phyloP scores from a whole-genome alignment of 2,888 invertebrate genomes.

The Frankliniella intonsa region DNA sequence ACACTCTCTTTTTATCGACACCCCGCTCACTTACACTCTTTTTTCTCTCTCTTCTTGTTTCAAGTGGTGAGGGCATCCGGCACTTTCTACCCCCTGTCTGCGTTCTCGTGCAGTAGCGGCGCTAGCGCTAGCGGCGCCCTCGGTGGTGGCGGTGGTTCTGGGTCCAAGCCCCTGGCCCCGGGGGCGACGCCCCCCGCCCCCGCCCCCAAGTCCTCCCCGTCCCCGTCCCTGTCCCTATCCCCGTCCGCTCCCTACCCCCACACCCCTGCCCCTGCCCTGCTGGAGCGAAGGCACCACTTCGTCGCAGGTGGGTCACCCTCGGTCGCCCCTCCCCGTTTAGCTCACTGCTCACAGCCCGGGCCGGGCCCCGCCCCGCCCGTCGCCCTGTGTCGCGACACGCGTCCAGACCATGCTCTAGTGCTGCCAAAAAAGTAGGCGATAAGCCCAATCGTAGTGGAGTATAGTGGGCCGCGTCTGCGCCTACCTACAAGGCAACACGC shows the following conservation, averaged over 20 bases:
- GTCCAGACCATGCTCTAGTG: too few relatives aligned
- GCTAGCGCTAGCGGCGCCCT: constrained; percentile 16
- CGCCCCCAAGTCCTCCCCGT: constrained; percentile 34
- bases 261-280: constrained; percentile 31
- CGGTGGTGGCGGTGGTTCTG: constrained; percentile 22
- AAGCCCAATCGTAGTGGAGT: too few relatives aligned
- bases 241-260: neutral
- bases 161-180: constrained; percentile 34
- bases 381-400: too few relatives aligned
- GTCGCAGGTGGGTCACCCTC: constrained; percentile 33
- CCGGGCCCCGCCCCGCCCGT: too few relatives aligned
- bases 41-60: constrained; percentile 47
- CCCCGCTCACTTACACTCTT: neutral
- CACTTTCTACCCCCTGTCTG: constrained; percentile 82
- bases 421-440: too few relatives aligned
- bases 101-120: constrained; percentile 46
- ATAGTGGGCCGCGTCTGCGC: too few relatives aligned
- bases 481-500: too few relatives aligned
- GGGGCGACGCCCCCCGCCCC: constrained; percentile 35
- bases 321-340: too few relatives aligned
- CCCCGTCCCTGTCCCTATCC: neutral
- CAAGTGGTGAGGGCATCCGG: constrained; percentile 89
- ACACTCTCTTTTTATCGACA: constrained; percentile 33
- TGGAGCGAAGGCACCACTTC: constrained; percentile 29
- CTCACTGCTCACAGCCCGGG: too few relatives aligned